A percentile compares a stretch with the other conserved stretches of the same genome.
Conservation (phyloP, 2,797 vertebrate genomes). For the Eulemur albifrons region DNA sequence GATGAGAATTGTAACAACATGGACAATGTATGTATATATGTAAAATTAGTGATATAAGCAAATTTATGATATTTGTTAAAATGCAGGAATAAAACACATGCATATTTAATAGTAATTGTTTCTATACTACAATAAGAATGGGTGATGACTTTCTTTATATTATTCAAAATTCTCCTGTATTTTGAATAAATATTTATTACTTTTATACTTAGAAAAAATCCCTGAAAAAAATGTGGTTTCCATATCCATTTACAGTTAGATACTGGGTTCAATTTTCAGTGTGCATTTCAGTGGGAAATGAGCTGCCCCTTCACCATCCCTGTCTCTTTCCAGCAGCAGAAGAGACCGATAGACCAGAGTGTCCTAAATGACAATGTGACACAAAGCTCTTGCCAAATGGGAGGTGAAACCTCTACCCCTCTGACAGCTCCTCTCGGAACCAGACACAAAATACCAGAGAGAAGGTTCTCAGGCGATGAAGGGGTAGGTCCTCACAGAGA, state of each 20-base stretch:
- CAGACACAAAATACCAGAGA: not conserved
- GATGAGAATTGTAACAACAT: not conserved
- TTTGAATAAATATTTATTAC: constrained; percentile 9
- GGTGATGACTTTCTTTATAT: not conserved
- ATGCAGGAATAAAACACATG: not conserved
- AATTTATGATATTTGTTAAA: not conserved
- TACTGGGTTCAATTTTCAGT: not conserved
- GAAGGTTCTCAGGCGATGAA: not conserved
- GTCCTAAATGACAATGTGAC: not conserved
- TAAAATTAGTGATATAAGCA: not conserved
- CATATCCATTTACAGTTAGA: not conserved
- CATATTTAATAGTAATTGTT: not conserved
- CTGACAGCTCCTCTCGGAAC: not conserved
- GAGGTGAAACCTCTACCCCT: too few species aligned
- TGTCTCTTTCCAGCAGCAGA: not conserved
- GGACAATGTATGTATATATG: not conserved
- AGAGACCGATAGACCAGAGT: not conserved
- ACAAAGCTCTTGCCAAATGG: not conserved
- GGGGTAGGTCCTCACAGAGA: not conserved
- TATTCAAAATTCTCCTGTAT: not conserved
- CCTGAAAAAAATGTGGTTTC: not conserved
- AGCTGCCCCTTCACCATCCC: too few species aligned
- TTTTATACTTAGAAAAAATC: not conserved
- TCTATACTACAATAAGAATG: not conserved
- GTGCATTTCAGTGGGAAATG: not conserved